Base-by-base conservation (phyloP, 2,888 invertebrate species). In the Eilema depressum region DNA sequence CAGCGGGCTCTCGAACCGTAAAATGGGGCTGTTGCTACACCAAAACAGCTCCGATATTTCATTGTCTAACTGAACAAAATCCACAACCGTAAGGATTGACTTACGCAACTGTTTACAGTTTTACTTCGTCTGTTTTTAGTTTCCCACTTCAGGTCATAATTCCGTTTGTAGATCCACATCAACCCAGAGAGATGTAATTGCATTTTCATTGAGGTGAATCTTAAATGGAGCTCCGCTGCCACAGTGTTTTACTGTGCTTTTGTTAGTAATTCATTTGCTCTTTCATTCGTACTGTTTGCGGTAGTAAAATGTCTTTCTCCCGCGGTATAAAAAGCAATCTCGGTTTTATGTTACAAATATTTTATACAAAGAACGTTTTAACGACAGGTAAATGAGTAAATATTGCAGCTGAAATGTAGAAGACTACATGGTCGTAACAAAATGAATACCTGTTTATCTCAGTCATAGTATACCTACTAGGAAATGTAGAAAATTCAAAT, bases 11-110 rank as follows among this genome's bases (percentile, higher is more conserved):
- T 76, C 83, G 83, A 83, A 85, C 83, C 89, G 85, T 87, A 86
- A 88, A 89, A 89, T 87, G 85, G 86, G 84, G 83, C 85, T 80
- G 64, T 63, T 67, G 70, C 82, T 82, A 76, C 83, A 71, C 79
- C 85, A 78, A 85, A 88, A 88, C 86, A 83, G 83, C 83, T 78
- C 77, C 81, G 75, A 90, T 88, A 88, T 88, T 89, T 89, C 84
- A 86, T 85, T 86, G 87, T 85, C 81, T 80, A 79, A 72, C 86
- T 84, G 84, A 84, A 77, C 82, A 81, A 84, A 89, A 88, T 87
- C 75, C 76, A 79, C 82, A 82, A 86, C 80, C 76, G 68, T 77
- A 80, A 77, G 78, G 82, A 83, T 84, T 86, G 83, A 82, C 78
- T 77, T 79, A 71, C 74, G 73, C 75, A 79, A 78, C 72, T 17